Conservation (phyloP, 2,797 vertebrate species). For the Sebastes variabilis region DNA sequence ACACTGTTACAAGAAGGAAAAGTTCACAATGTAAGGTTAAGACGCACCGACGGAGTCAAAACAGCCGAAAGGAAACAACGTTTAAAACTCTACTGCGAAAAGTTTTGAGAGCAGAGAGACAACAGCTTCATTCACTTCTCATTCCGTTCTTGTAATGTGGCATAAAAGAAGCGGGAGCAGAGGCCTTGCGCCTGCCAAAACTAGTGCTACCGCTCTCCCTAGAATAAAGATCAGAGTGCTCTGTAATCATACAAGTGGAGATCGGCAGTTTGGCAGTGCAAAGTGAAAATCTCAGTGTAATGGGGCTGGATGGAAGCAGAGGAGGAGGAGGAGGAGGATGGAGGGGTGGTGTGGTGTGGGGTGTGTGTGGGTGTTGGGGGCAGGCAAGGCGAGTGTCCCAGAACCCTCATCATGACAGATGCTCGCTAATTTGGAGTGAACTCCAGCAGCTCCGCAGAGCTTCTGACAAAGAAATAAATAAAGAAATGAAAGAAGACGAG, state of each 20-base stretch:
- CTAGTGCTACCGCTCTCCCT: conserved; percentile 29
- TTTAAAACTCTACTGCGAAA: conserved; percentile 28
- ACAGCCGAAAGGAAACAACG: conserved; percentile 11
- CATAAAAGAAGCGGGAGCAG: conserved; percentile 45
- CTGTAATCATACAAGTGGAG: conserved; percentile 51
- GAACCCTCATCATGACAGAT: conserved; percentile 70
- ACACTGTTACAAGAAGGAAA: not conserved
- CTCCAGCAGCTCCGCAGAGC: conserved; percentile 43
- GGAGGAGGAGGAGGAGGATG: not conserved
- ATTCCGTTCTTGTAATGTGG: conserved; percentile 30
- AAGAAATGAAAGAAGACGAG: conserved; percentile 55
- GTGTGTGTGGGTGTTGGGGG: conserved; percentile 3
- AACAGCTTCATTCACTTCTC: conserved; percentile 38
- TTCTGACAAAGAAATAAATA: conserved; percentile 54
- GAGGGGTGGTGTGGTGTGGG: not conserved
- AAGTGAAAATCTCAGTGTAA: conserved; percentile 40
- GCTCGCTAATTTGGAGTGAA: conserved; percentile 66
- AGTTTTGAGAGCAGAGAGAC: conserved; percentile 44
- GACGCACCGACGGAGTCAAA: not conserved
- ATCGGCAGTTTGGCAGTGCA: conserved; percentile 43
- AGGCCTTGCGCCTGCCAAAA: conserved; percentile 38
- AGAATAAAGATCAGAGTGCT: conserved; percentile 63
- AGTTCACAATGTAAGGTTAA: conserved; percentile 30
- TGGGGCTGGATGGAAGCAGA: conserved; percentile 33
- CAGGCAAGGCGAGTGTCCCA: conserved; percentile 44